Conservation (phyloP, 2,113 vertebrate species). For the Salminus brasiliensis region DNA sequence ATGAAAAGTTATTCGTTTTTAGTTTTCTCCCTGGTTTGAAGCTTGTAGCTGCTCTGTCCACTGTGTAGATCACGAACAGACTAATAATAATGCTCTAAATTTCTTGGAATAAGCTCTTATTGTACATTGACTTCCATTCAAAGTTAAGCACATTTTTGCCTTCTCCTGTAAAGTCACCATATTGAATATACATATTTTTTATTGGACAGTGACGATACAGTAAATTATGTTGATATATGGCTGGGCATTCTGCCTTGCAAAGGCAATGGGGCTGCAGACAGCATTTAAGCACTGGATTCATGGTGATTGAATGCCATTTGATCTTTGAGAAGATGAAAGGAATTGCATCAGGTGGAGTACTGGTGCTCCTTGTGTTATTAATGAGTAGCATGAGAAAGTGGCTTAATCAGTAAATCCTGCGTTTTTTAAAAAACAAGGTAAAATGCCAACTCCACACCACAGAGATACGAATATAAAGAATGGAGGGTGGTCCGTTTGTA, state of each 20-base stretch:
- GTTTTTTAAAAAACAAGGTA: not conserved
- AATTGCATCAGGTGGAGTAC: conserved; percentile 27
- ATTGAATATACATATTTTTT: no score
- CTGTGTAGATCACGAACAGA: no score
- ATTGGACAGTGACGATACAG: no score
- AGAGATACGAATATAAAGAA: not conserved
- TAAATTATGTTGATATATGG: no score
- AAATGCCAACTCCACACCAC: not conserved
- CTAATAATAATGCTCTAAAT: no score
- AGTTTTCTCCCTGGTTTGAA: no score
- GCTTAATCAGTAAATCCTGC: conserved; percentile 9
- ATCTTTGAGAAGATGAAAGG: not conserved
- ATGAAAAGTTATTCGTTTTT: no score
- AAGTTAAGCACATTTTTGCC: no score
- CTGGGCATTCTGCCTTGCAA: not conserved
- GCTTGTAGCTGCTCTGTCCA: no score
- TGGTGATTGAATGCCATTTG: not conserved
- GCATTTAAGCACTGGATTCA: not conserved
- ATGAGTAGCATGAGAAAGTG: conserved; percentile 16
- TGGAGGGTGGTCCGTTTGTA: not conserved
- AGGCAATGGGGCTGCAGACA: not conserved
- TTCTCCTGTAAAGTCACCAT: no score
- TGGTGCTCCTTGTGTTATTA: conserved; percentile 24
- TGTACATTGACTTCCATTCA: no score
- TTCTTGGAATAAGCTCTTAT: no score